Evolutionary conservation across 2,888 invertebrate species (phyloP), one percentile per base, ranked within the genome.

Genomic region (Omphaloscelis lunosa): DNA sequence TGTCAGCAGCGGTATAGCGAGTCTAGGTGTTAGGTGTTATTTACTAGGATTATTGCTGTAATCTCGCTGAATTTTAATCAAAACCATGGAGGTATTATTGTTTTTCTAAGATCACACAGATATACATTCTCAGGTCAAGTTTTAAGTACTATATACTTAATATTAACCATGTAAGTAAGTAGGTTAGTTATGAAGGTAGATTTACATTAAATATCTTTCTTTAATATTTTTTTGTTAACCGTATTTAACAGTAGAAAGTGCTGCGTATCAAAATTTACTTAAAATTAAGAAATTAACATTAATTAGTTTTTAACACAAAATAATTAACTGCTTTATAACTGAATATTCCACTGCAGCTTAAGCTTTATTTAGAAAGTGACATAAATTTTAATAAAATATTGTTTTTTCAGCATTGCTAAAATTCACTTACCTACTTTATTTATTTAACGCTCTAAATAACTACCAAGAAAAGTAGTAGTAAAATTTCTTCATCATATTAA

Each of bases 161-260:
- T 56, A 9, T 15, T 20, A 51, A 51, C 58, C 17, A 29, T n/a
- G 17, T 34, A 34, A 73, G n/a, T 41, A 41, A 72, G 23, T 73
- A 41, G 20, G 56, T 62, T 23, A 48, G 27, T 61, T 39, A 74
- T 48, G 23, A 15, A n/a, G 5, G 27, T 23, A 2, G 15, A 67
- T 29, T 56, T 48, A 29, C 53, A 56, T 61, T 56, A 23, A 34
- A 39, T 53, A 34, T 67, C 58, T 74, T 85, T 70, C 65, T 61
- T 66, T 17, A 45, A 34, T 34, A 5, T 29, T 15, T 34, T 67
- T 41, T 65, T 15, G 58, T 65, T 29, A 9, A n/a, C 59, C 15
- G 2, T 12, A 17, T 39, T 17, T 15, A 39, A n/a, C 41, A 23
- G 45, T 73, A 67, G 70, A 85, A 82, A 85, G 74, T 68, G 34